Base-by-base conservation (phyloP, 2,888 invertebrate species). In the Sericinus montela region DNA sequence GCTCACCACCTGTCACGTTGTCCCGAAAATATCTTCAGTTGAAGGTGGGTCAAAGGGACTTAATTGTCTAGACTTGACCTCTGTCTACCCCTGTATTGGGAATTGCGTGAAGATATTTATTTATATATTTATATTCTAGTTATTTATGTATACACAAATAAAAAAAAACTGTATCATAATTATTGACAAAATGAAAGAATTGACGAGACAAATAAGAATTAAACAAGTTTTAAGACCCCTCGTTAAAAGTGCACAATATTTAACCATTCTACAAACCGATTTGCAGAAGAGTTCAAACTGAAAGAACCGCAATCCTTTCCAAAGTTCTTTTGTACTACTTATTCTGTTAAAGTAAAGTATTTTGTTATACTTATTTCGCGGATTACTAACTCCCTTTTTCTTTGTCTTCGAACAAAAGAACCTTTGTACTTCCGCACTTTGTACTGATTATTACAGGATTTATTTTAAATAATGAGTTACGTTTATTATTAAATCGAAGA, bases 261-360 rank as follows among this genome's bases (percentile, higher is more conserved):
- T 55, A n/a, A 38, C 51, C 40, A 42, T 40, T 51, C 37, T 34
- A 57, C 46, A 49, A 53, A 53, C 51, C 47, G 47, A 52, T 55
- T 44, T 43, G 63, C 50, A 51, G 36, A 25, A 57, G 52, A 55
- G 51, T 59, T 59, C 61, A 56, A 63, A 69, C 62, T 60, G 64
- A 69, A 75, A 72, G 70, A 73, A 73, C 79, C 80, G 59, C 80
- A 80, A 69, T 57, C 71, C 72, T 72, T 75, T 59, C 35, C 49
- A 61, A 76, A 74, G 75, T 80, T 79, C 74, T 72, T 69, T 62
- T 68, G 65, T 69, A 59, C 62, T 72, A 76, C 67, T 75, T 76
- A 64, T 71, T 75, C 73, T 59, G 67, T 67, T 67, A 60, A 60
- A 61, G 66, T 60, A 55, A 51, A 60, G 49, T 54, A 46, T 53